Evolutionary conservation across 2,113 vertebrate genomes (phyloP).

Genomic region (Meles meles): DNA sequence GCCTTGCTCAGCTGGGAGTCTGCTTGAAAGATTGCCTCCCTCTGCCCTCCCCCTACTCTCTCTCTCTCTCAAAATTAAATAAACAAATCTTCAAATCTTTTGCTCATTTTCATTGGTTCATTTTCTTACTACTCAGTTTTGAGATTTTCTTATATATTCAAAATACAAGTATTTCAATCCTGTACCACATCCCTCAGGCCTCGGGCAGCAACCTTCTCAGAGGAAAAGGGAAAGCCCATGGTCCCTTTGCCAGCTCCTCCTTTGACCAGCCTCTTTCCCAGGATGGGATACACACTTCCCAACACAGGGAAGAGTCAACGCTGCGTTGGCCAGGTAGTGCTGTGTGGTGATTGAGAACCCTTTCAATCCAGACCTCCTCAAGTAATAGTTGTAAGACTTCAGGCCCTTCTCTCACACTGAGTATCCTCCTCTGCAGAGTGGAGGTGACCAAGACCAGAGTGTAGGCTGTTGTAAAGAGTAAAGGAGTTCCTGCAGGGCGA

Average conservation of each 20-base stretch:
- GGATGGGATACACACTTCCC: neutral
- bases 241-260: neutral
- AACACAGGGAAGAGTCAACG: neutral
- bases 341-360: neutral
- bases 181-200: neutral
- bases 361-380: neutral
- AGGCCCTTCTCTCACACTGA: neutral
- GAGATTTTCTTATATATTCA: neutral
- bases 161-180: neutral
- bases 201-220: neutral
- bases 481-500: neutral
- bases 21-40: neutral
- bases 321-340: neutral
- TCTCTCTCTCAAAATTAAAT: neutral
- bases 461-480: neutral
- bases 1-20: neutral
- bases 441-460: neutral
- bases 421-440: neutral
- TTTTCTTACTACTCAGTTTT: neutral
- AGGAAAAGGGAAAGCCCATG: neutral
- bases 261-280: neutral
- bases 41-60: neutral
- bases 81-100: neutral
- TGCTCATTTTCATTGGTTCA: neutral
- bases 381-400: neutral